These are phyloP conservation scores for Microtus oregoni DNA, from an alignment of 2,113 vertebrate genomes.

Conservation along the genomic window DNA sequence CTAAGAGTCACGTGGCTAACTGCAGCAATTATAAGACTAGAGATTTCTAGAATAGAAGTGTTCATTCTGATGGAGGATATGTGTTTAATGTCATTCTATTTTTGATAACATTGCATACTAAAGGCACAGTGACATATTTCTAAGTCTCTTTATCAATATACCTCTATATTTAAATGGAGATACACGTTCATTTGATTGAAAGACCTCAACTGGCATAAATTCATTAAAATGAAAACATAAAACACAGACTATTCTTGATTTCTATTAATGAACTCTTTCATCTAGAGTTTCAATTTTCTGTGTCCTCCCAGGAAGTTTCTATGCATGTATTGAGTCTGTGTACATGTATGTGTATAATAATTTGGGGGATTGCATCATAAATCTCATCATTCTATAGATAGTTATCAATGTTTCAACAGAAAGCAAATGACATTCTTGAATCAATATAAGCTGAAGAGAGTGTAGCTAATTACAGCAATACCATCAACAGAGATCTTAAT, in stretches of 20 bases:
- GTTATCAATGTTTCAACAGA: neutral
- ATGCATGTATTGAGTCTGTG: too few relatives aligned
- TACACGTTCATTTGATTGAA: neutral
- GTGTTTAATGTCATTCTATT: neutral
- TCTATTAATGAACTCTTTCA: neutral
- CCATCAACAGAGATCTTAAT: neutral
- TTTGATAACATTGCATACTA: neutral
- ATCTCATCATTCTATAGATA: neutral
- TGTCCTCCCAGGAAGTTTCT: neutral
- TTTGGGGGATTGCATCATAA: too few relatives aligned
- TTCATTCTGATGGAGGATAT: neutral
- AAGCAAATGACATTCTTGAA: neutral
- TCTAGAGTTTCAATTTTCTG: neutral
- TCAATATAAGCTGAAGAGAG: neutral
- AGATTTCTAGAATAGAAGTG: neutral
- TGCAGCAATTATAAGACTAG: neutral
- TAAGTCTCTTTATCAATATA: neutral
- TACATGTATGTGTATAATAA: neutral
- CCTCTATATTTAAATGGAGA: neutral
- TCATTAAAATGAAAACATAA: neutral
- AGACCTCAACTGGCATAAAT: neutral
- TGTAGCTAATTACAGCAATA: neutral
- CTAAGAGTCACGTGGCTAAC: fast-evolving
- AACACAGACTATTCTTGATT: neutral
- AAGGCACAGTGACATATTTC: neutral